Evolutionary conservation across 2,797 vertebrate species (phyloP).

Genomic region (Lepilemur septentrionalis): DNA sequence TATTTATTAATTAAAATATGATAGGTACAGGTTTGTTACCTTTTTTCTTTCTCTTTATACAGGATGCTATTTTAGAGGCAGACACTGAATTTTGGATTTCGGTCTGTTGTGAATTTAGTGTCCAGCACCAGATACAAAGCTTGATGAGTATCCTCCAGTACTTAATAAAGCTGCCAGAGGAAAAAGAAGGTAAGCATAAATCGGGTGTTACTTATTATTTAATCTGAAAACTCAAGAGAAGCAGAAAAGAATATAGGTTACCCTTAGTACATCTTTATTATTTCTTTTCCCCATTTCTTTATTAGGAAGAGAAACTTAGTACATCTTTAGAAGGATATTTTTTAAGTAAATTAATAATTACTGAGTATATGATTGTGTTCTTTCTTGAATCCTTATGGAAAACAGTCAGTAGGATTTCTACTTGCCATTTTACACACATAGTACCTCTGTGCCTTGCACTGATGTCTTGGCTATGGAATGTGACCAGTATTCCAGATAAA

Average conservation of each 20-base stretch:
- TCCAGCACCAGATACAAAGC: conserved; percentile 88
- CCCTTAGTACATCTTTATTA: neutral
- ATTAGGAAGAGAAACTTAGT: neutral
- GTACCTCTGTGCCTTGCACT: neutral
- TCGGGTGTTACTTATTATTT: accelerated
- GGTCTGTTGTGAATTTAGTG: conserved; percentile 91
- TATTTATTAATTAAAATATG: neutral
- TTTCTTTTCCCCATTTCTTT: too few relatives aligned
- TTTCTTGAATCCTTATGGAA: neutral
- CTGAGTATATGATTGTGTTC: neutral
- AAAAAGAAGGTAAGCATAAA: conserved; percentile 89
- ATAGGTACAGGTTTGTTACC: neutral
- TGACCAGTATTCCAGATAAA: neutral
- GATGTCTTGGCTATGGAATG: neutral
- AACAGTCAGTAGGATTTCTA: neutral
- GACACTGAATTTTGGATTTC: conserved; percentile 95
- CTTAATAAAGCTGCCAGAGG: conserved; percentile 91
- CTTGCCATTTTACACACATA: neutral
- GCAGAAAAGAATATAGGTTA: too few relatives aligned
- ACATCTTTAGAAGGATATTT: neutral
- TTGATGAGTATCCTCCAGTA: conserved; percentile 91
- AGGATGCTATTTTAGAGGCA: conserved; percentile 91
- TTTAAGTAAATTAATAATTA: neutral
- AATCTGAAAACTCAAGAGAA: neutral
- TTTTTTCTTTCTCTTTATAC: neutral